These are phyloP conservation scores for Otis tarda DNA, from an alignment of 2,113 vertebrate genomes.

Conservation along the genomic window DNA sequence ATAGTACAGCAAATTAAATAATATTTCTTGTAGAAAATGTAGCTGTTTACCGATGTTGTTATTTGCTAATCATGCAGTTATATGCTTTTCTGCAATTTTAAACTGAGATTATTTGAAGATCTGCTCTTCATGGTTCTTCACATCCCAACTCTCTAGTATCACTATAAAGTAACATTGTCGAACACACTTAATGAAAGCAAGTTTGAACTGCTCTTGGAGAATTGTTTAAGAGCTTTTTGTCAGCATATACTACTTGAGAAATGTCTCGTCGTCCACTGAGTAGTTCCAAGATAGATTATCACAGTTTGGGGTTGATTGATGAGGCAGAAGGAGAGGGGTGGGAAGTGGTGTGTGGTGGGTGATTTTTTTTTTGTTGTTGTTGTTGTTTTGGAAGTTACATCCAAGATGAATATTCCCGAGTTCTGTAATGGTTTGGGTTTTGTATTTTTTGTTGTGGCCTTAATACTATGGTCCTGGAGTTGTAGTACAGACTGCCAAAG, in stretches of 20 bases:
- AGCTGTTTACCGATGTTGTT: background rate
- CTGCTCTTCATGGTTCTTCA: background rate
- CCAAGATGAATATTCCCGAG: background rate
- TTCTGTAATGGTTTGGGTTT: background rate
- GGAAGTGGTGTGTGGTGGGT: too few relatives aligned
- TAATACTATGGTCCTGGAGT: background rate
- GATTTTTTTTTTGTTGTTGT: background rate
- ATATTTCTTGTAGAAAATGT: background rate
- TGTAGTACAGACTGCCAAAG: background rate
- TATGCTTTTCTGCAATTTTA: background rate
- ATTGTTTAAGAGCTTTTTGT: background rate
- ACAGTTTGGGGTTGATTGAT: background rate
- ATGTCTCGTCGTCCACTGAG: background rate
- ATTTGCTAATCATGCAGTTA: background rate
- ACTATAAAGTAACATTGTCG: background rate
- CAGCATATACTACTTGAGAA: background rate
- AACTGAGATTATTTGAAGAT: background rate
- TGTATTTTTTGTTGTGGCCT: background rate
- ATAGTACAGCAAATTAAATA: background rate
- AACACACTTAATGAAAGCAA: background rate
- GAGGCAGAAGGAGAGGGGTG: too few relatives aligned
- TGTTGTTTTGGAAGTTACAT: background rate
- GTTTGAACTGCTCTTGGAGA: background rate
- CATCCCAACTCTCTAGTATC: background rate
- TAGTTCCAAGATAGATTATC: background rate